Base-by-base conservation (phyloP, 37 sponge, comb jelly and placozoan species). In the Aplysina aerophoba region DNA sequence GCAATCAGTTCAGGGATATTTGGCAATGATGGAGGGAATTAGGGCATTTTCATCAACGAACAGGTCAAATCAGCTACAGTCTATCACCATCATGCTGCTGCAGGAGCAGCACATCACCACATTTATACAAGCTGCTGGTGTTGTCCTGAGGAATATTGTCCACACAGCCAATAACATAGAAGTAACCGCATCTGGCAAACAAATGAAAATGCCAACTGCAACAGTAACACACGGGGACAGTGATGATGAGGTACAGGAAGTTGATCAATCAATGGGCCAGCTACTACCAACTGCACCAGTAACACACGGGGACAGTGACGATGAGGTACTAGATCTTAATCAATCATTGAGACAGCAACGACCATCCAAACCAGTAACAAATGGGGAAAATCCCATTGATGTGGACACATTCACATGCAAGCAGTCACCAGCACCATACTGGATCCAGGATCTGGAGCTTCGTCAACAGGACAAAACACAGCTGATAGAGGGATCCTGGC, bases 401-500 rank as follows among this genome's bases (percentile, higher is more conserved):
- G 69, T 67, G 27, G 69, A 67, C 27, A 14, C 28, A n/a, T 67
- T 25, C 28, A 67, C 27, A 25, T 67, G 69, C n/a, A n/a, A 67
- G 27, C 69, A 67, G 27, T 28, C 69, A 67, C 69, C 69, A 67
- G 69, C 19, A 67, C 69, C 69, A 15, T 67, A 67, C 27, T 67
- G 69, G 69, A 67, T 67, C 28, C 69, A 15, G 27, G 69, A 67
- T 24, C 28, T 67, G 69, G 69, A 67, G 69, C 69, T 67, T 22
- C 27, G 27, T 22, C 25, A 67, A 28, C 19, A 67, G 19, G 69
- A 67, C 28, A 67, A 22, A 22, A 28, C n/a, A n/a, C n/a, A n/a
- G n/a, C n/a, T n/a, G n/a, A n/a, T n/a, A 14, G 27, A 22, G 14
- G 85, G 85, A 50, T 15, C 38, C 33, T 84, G 85, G 85, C 59